Evolutionary conservation across 2,888 invertebrate species (phyloP).

Genomic region (Uloborus plumipes): DNA sequence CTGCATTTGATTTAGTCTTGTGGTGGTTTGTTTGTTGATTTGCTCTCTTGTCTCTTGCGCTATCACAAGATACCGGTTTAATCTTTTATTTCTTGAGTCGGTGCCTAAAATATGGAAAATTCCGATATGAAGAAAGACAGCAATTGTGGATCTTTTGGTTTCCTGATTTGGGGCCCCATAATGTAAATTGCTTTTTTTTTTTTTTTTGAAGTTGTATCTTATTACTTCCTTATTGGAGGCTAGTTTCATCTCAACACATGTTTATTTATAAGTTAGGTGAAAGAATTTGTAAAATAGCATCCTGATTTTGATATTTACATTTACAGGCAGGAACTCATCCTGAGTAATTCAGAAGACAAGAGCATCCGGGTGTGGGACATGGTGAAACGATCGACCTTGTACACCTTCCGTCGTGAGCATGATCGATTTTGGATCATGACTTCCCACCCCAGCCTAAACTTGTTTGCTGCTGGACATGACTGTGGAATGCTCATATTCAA

Average conservation of each 20-base stretch:
- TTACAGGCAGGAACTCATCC: slow-evolving; percentile 87
- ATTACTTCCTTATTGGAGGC: background rate
- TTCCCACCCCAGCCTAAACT: slow-evolving; percentile 92
- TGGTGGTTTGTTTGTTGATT: no score
- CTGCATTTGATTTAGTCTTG: no score
- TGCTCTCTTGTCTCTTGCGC: no score
- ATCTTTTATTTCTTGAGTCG: no score
- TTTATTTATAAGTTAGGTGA: slow-evolving; percentile 66
- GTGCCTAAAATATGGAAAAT: no score
- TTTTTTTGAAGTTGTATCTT: background rate
- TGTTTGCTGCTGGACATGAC: slow-evolving; percentile 99
- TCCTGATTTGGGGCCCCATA: no score
- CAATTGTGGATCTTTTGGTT: no score
- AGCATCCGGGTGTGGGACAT: slow-evolving; percentile 99
- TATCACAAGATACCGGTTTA: no score
- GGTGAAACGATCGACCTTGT: slow-evolving; percentile 91
- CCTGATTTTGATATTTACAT: no score
- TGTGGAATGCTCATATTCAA: slow-evolving; percentile 94
- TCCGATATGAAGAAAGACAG: no score
- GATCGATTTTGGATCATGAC: slow-evolving; percentile 98
- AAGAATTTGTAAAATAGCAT: no score
- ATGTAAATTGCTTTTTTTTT: no score
- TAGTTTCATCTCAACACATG: background rate
- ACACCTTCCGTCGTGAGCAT: slow-evolving; percentile 92
- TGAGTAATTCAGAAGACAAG: slow-evolving; percentile 98